Evolutionary conservation across 2,888 invertebrate species (phyloP).

Genomic region (Physocephala rufipes): DNA sequence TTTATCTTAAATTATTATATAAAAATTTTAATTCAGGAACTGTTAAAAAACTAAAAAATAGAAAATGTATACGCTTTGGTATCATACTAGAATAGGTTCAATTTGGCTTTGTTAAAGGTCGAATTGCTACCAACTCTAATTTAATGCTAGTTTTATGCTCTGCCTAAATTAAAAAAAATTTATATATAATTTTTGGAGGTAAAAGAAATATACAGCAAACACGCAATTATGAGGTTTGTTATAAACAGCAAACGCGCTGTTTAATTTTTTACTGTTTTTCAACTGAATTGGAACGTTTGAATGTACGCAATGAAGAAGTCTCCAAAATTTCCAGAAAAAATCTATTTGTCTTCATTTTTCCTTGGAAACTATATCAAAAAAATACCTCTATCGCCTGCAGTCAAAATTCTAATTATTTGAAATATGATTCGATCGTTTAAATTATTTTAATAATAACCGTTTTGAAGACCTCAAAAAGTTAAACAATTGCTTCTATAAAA

Average conservation of each 20-base stretch:
- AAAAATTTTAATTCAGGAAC: conserved; percentile 13
- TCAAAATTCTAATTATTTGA: no score
- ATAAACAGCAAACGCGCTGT: no score
- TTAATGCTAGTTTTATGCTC: no score
- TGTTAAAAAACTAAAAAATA: conserved; percentile 3
- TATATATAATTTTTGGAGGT: conserved; percentile 19
- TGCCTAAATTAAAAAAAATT: not conserved
- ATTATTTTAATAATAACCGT: no score
- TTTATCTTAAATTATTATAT: conserved; percentile 6
- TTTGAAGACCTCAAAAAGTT: no score
- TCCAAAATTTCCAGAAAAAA: no score
- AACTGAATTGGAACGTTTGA: not conserved
- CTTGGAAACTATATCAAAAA: no score
- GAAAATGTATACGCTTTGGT: conserved; percentile 21
- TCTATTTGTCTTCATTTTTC: no score
- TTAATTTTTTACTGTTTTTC: not conserved
- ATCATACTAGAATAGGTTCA: conserved; percentile 2
- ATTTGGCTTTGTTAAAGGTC: conserved; percentile 12
- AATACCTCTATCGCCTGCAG: no score
- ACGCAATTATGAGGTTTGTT: not conserved
- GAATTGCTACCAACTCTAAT: not conserved
- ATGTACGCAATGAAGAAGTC: no score
- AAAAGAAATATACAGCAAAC: conserved; percentile 17
- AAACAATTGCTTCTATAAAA: no score
- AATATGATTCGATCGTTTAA: no score